Conservation (phyloP, 2,113 vertebrate species). For the Oreochromis aureus region DNA sequence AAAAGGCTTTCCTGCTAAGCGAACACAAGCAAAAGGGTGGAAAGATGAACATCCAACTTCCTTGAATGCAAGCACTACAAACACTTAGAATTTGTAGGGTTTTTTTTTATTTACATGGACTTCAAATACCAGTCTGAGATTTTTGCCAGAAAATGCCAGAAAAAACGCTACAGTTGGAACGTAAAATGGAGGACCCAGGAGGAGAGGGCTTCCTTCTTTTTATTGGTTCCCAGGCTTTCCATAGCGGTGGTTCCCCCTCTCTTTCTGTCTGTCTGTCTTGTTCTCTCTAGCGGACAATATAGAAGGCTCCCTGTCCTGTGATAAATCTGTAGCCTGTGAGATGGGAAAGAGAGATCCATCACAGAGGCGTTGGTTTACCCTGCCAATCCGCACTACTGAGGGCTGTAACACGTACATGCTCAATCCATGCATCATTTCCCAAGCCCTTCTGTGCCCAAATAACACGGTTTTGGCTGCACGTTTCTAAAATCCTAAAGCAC, state of each 20-base stretch:
- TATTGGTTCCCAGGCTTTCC: slow-evolving; percentile 58
- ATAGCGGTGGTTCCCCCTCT: background rate
- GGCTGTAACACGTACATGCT: slow-evolving; percentile 53
- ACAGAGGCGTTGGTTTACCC: slow-evolving; percentile 44
- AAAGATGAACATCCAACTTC: slow-evolving; percentile 30
- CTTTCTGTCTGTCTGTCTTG: slow-evolving; percentile 10
- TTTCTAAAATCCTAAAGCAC: slow-evolving; percentile 26
- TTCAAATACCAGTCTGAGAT: background rate
- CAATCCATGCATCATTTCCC: slow-evolving; percentile 65
- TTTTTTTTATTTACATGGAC: background rate
- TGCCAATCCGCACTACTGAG: slow-evolving; percentile 59
- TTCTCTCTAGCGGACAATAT: slow-evolving; percentile 52
- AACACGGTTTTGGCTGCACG: slow-evolving; percentile 44
- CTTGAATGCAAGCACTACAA: slow-evolving; percentile 19
- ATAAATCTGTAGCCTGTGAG: slow-evolving; percentile 69
- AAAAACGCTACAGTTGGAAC: slow-evolving; percentile 8
- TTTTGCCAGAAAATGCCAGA: slow-evolving; percentile 14
- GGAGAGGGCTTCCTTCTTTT: slow-evolving; percentile 47
- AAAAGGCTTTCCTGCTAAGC: slow-evolving; percentile 14
- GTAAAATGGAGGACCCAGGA: slow-evolving; percentile 47
- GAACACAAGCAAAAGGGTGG: background rate
- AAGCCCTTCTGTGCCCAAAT: slow-evolving; percentile 40
- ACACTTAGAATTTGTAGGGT: slow-evolving; percentile 4
- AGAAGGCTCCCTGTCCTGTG: slow-evolving; percentile 56
- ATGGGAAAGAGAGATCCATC: slow-evolving; percentile 69